phyloP scores from a whole-genome alignment of 2,888 invertebrate genomes.

The Epinotia nisella region DNA sequence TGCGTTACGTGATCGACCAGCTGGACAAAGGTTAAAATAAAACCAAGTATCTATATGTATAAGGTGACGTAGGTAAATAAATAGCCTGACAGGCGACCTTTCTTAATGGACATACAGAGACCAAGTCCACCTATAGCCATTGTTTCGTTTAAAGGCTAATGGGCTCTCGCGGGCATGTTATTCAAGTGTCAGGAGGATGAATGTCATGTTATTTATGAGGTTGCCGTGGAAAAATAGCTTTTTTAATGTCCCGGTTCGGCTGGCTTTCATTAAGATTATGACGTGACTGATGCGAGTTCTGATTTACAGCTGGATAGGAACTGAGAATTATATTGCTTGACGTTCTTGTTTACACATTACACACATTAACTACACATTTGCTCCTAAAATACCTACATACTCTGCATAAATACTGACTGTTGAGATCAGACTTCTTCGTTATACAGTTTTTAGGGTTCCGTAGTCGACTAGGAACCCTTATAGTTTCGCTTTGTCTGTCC shows the following conservation, averaged over 20 bases:
- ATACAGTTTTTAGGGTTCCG: too few species aligned
- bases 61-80: neutral
- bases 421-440: too few species aligned
- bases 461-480: too few species aligned
- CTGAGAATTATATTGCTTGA: constrained; percentile 25
- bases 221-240: constrained; percentile 43
- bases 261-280: constrained; percentile 45
- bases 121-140: constrained; percentile 41
- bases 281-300: constrained; percentile 39
- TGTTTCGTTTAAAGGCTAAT: constrained; percentile 46
- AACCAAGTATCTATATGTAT: neutral
- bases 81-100: constrained; percentile 25
- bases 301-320: constrained; percentile 34
- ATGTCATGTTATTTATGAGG: constrained; percentile 45
- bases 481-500: too few species aligned
- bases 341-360: neutral
- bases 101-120: constrained; percentile 43
- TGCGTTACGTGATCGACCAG: too few species aligned
- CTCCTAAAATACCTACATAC: too few species aligned
- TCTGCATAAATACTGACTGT: too few species aligned
- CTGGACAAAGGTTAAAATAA: neutral
- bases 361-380: too few species aligned
- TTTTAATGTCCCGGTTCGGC: constrained; percentile 40
- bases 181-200: constrained; percentile 45
- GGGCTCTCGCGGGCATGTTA: constrained; percentile 41